Percentiles rank a stretch among this genome's conserved stretches.
Conservation (phyloP, 2,113 vertebrate species). For the Pitta sordida region DNA sequence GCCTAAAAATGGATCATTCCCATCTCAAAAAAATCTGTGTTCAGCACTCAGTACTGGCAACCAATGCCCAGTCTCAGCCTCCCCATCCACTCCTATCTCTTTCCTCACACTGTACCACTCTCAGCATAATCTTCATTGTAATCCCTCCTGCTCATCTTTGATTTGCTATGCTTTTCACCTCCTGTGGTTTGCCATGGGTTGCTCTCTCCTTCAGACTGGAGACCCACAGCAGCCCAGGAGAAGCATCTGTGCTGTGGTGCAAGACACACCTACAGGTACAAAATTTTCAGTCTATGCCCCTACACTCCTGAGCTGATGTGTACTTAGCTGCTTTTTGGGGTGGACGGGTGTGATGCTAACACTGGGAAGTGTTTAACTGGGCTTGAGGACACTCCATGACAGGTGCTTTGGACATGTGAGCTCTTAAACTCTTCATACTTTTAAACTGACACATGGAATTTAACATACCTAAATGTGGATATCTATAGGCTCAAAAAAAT, state of each 20-base stretch:
- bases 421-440: neutral
- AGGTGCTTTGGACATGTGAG: neutral
- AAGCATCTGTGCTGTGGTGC: neutral
- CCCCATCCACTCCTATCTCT: neutral
- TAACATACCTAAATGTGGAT: neutral
- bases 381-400: neutral
- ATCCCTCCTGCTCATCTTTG: neutral
- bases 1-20: neutral
- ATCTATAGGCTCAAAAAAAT: neutral
- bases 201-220: neutral
- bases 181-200: neutral
- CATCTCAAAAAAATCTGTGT: neutral
- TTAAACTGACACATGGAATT: neutral
- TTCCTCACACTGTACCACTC: neutral
- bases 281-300: accelerated
- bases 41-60: neutral
- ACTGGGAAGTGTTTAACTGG: neutral
- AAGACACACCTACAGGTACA: neutral
- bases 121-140: neutral
- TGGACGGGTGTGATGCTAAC: accelerated
- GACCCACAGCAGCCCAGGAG: neutral
- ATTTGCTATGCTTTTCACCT: neutral
- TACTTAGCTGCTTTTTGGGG: neutral
- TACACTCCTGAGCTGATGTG: neutral
- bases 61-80: neutral